Conservation (phyloP, 2,888 invertebrate species). For the Perdita meconis region DNA sequence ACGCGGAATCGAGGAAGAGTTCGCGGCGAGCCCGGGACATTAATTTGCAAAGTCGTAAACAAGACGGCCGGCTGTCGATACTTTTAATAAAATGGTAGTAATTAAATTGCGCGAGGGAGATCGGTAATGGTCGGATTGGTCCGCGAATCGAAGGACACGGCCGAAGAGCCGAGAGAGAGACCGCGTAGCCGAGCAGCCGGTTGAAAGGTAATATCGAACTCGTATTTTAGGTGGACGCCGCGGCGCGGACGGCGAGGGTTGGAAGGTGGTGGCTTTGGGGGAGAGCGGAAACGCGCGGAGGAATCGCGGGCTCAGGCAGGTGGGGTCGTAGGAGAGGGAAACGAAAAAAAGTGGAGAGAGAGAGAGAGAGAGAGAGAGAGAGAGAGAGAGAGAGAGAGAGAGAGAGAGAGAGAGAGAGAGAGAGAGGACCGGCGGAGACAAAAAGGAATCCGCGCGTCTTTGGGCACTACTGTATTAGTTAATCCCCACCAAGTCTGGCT, state of each 20-base stretch:
- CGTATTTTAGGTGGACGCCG: constrained; percentile 76
- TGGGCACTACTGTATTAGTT: constrained; percentile 69
- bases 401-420: too few relatives aligned
- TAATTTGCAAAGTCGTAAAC: constrained; percentile 82
- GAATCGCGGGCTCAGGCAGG: constrained; percentile 48
- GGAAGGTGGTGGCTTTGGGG: constrained; percentile 17
- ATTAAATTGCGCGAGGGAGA: constrained; percentile 78
- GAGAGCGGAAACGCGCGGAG: constrained; percentile 55
- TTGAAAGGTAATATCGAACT: constrained; percentile 77
- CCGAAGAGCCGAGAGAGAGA: constrained; percentile 45
- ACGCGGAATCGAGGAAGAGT: constrained; percentile 56
- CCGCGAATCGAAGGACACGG: constrained; percentile 42
- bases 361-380: too few relatives aligned
- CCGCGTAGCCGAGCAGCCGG: constrained; percentile 59
- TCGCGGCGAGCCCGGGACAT: constrained; percentile 67
- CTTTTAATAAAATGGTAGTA: constrained; percentile 83
- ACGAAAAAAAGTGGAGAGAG: too few relatives aligned
- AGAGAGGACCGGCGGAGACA: constrained; percentile 67
- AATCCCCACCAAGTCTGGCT: constrained; percentile 64
- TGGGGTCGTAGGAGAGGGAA: constrained; percentile 71
- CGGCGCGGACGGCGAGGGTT: constrained; percentile 11
- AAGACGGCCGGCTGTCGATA: constrained; percentile 81
- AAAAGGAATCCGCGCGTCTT: constrained; percentile 73
- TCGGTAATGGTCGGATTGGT: constrained; percentile 65
- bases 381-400: too few relatives aligned